Evolutionary conservation across 2,797 vertebrate genomes (phyloP), one percentile per base, ranked within the genome.

Genomic region (Scolopax rusticola): DNA sequence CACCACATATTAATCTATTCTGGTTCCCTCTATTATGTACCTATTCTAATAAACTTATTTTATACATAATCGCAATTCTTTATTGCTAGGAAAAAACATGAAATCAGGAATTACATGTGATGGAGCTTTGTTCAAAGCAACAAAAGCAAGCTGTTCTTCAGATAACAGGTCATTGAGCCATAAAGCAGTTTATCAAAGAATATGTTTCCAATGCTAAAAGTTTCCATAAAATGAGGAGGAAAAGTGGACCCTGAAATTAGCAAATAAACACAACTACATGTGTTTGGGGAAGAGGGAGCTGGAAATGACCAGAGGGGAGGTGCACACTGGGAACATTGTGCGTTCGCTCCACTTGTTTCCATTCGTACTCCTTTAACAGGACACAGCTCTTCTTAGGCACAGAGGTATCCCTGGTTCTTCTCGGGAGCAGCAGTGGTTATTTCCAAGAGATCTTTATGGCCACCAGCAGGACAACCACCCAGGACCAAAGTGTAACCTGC

Each of bases 351-450:
- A 11, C n/a, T 41, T 20, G 15, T 9, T 89, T 21, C 81, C 83
- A 32, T 28, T 40, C 68, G 33, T n/a, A 30, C 0, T 1, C 57
- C 40, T 50, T 16, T 3, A 45, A 6, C 36, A 30, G 48, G 21
- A 50, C 0, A 13, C 38, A 8, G 61, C 53, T 64, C 27, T 14
- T 9, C 48, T 27, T 2, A 15, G 0, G 2, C 1, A n/a, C 25
- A 12, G 13, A 23, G 0, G 9, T 0, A 25, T 6, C 28, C 54
- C 12, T 1, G 3, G 28, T 11, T 16, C 4, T 2, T 10, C 19
- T 4, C 9, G 3, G 61, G 3, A 17, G 69, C 68, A 18, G 68
- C 2, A 14, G 11, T 2, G 19, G 12, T 1, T 9, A 2, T 2
- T 27, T 4, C 13, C 2, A 24, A 40, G n/a, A 0, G 28, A 59